phyloP scores from a whole-genome alignment of 2,113 vertebrate species.

The Lota lota region DNA sequence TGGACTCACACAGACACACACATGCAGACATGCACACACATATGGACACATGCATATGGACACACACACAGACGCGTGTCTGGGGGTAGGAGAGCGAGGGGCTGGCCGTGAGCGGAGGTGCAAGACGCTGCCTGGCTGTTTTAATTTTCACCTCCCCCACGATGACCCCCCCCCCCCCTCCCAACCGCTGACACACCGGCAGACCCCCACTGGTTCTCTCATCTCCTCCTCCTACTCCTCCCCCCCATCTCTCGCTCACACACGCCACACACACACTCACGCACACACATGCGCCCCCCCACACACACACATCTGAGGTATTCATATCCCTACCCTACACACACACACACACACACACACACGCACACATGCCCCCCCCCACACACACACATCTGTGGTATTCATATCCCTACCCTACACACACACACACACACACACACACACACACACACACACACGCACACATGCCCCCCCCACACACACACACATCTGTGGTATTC shows the following conservation, averaged over 20 bases:
- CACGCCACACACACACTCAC: neutral
- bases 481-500: no score
- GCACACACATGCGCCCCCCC: no score
- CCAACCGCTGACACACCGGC: constrained; percentile 55
- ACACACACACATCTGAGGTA: no score
- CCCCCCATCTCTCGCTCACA: constrained; percentile 1
- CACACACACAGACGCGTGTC: constrained; percentile 12
- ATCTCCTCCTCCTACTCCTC: constrained; percentile 30
- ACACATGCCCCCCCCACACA: no score
- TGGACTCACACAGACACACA: constrained; percentile 4
- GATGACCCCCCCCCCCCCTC: constrained; percentile 50
- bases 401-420: no score
- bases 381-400: no score
- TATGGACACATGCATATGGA: constrained; percentile 1
- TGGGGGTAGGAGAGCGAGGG: constrained; percentile 34
- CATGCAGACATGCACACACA: constrained; percentile 8
- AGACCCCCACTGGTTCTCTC: neutral
- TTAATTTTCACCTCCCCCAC: constrained; percentile 75
- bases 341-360: no score
- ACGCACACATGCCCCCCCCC: no score
- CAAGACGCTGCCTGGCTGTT: constrained; percentile 67
- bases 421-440: no score
- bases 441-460: no score
- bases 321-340: no score
- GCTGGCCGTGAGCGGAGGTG: constrained; percentile 55